A percentile compares a stretch with the other conserved stretches of the same genome.
Conservation (phyloP, 92 coral and sea anemone genomes). For the Actinostola sp. region DNA sequence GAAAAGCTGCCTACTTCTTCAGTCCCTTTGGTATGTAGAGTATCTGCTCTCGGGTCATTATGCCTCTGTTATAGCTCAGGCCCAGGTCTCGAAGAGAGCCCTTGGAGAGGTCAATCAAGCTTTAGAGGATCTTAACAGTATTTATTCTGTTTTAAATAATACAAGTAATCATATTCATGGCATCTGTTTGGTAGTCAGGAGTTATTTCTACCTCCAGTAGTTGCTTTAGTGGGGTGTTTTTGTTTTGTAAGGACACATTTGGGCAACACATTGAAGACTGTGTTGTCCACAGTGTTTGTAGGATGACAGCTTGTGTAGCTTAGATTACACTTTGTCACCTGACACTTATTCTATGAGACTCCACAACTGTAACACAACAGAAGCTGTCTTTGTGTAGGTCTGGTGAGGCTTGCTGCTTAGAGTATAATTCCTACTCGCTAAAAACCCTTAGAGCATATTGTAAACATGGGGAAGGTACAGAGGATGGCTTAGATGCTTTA, state of each 20-base stretch:
- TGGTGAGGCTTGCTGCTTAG: too few species aligned
- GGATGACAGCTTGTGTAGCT: constrained; percentile 1
- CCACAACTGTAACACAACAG: not conserved
- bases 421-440: too few species aligned
- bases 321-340: constrained; percentile 15
- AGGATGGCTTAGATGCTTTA: too few species aligned
- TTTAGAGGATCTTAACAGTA: not conserved
- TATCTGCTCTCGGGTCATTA: constrained; percentile 6
- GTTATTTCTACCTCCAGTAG: not conserved
- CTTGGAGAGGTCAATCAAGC: constrained; percentile 22
- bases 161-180: not conserved
- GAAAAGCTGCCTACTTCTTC: constrained; percentile 13
- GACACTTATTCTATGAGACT: not conserved
- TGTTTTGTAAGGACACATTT: constrained; percentile 16
- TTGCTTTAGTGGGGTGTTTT: not conserved
- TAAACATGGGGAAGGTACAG: too few species aligned
- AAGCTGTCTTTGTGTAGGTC: not conserved
- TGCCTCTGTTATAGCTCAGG: not conserved
- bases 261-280: not conserved
- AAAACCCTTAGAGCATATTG: too few species aligned
- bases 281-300: not conserved
- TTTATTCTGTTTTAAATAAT: not conserved
- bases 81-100: constrained; percentile 25
- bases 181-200: constrained; percentile 9
- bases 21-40: constrained; percentile 26